Percentiles rank a stretch among this genome's conserved stretches.
These are phyloP conservation scores for Drosophila fungiperda DNA, from an alignment of 2,888 invertebrate species.

Conservation along the genomic window DNA sequence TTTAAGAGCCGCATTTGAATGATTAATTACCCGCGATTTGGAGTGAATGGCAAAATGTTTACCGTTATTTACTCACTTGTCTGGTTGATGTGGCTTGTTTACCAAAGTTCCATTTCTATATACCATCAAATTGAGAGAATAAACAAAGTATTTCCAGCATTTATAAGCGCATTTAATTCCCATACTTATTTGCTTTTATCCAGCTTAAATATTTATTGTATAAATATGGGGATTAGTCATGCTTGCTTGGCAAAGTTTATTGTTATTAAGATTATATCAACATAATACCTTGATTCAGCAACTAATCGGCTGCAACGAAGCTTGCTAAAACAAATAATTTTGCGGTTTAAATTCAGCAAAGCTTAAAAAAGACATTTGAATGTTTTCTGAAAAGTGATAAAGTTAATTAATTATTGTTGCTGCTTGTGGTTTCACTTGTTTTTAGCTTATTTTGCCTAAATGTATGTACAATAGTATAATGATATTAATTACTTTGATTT, in stretches of 20 bases:
- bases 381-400: not conserved
- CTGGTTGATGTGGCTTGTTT: constrained; percentile 28
- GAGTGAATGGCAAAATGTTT: constrained; percentile 60
- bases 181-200: constrained; percentile 2
- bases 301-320: not conserved
- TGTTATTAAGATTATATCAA: not conserved
- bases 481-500: not conserved
- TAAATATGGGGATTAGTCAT: constrained; percentile 6
- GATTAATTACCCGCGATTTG: constrained; percentile 66
- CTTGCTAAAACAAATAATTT: not conserved
- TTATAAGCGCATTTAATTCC: constrained; percentile 2
- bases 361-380: not conserved
- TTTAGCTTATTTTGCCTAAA: not conserved
- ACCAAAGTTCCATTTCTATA: constrained; percentile 25
- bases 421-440: not conserved
- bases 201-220: constrained; percentile 12
- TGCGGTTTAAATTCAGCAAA: not conserved
- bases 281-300: not conserved
- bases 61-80: constrained; percentile 48
- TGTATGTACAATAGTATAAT: too few species aligned
- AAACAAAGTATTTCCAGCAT: constrained; percentile 10
- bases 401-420: not conserved
- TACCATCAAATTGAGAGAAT: constrained; percentile 24
- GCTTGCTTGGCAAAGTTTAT: not conserved
- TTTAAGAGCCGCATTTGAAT: constrained; percentile 45